Base-by-base conservation (phyloP, 2,797 vertebrate species). In the Propithecus deckenii region DNA sequence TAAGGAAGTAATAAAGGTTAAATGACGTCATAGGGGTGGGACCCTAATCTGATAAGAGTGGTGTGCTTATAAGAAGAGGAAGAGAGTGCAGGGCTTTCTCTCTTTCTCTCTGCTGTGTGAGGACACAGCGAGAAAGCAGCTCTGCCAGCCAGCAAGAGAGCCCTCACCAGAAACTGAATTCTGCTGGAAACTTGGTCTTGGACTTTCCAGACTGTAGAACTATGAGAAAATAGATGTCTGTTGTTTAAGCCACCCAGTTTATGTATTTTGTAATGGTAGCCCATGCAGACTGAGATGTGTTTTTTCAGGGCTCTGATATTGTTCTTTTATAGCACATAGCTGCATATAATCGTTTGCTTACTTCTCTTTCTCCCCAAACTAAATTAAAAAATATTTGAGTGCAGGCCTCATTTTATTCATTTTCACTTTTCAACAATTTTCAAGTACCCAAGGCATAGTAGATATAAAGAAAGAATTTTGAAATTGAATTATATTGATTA, bases 401-500 rank as follows among this genome's bases (percentile, higher is more conserved):
- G 2, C 1, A 76, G 28, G 10, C 9, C 28, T 91, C 23, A 80
- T 95, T 95, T 65, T 85, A 38, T 76, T 86, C 10, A 20, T 69
- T 75, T 88, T 86, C 41, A 7, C 88, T 96, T 90, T 23, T 4
- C 13, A 92, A n/a, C 4, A 89, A 48, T 43, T 7, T 76, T 7
- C 7, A 71, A 92, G 12, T 43, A 87, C 9, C 10, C 46, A 50
- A n/a, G 43, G 15, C 38, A 65, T 22, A 43, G n/a, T 65, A 71
- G 52, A 48, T 17, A 7, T 38, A 93, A 85, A 86, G 6, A 93
- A 94, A 17, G 74, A 81, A 92, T 74, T 94, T 83, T 95, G 12
- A n/a, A 80, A 80, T 11, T 85, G 20, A 67, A 41, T 30, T 84
- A 28, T 72, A 76, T 86, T 78, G 43, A 91, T 67, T 46, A 52